Percentiles rank a stretch among this genome's conserved stretches.
Conservation (phyloP, 2,113 vertebrate genomes). For the Mesocricetus auratus region DNA sequence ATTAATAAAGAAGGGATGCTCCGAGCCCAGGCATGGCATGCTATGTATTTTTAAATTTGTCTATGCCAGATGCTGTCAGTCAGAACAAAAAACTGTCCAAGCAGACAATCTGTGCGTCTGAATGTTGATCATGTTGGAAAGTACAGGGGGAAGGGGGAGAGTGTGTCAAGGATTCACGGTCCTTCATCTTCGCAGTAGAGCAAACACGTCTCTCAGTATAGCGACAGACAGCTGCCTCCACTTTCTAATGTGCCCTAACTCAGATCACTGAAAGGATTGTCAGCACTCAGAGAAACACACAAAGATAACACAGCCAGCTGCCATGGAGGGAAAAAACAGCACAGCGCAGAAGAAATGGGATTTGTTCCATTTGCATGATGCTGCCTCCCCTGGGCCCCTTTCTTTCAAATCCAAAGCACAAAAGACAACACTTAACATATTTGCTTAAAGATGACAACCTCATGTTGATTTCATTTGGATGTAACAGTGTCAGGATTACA, state of each 20-base stretch:
- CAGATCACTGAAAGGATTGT: conserved; percentile 99
- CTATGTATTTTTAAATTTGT: conserved; percentile 94
- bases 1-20: conserved; percentile 92
- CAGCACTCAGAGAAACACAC: conserved; percentile 97
- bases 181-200: conserved; percentile 99
- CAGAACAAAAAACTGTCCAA: conserved; percentile 95
- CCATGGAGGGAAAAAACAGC: conserved; percentile 91
- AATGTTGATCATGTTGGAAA: conserved; percentile 97
- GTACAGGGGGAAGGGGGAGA: conserved; percentile 89
- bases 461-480: conserved; percentile 97
- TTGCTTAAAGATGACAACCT: conserved; percentile 97
- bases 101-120: conserved; percentile 98
- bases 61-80: conserved; percentile 98
- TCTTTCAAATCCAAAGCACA: conserved; percentile 95
- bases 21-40: conserved; percentile 90
- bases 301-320: conserved; percentile 99
- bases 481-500: conserved; percentile 94
- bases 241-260: conserved; percentile 99
- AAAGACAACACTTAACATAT: conserved; percentile 98
- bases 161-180: conserved; percentile 99
- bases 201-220: conserved; percentile 99
- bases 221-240: conserved; percentile 99
- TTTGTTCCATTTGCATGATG: conserved; percentile 95
- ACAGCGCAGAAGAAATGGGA: conserved; percentile 93
- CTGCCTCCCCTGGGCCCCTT: conserved; percentile 93